phyloP scores from a whole-genome alignment of 2,113 vertebrate genomes.

The Zingel zingel region DNA sequence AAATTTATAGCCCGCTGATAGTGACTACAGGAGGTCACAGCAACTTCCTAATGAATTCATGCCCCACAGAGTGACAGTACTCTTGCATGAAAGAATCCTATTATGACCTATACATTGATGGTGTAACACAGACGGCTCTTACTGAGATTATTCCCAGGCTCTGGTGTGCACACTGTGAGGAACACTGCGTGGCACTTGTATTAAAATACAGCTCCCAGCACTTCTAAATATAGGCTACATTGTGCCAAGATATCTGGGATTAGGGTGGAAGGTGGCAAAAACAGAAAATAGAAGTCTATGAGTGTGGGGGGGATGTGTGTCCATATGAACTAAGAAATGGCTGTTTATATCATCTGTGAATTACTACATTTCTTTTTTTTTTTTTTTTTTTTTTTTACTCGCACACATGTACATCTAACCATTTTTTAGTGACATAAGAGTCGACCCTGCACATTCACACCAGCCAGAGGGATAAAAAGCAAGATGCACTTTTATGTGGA shows the following conservation, averaged over 20 bases:
- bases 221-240: conserved; percentile 53
- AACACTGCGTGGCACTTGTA: conserved; percentile 34
- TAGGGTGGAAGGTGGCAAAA: conserved; percentile 40
- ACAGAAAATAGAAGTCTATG: conserved; percentile 24
- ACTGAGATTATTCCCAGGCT: conserved; percentile 48
- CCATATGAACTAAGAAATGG: neutral
- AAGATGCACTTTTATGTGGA: conserved; percentile 4
- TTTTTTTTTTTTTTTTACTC: neutral
- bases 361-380: neutral
- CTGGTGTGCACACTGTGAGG: conserved; percentile 32
- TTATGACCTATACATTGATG: conserved; percentile 42
- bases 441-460: neutral
- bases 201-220: conserved; percentile 41
- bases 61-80: conserved; percentile 37
- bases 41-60: conserved; percentile 49
- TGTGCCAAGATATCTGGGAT: conserved; percentile 19
- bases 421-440: neutral
- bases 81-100: conserved; percentile 61
- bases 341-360: neutral
- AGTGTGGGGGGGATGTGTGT: conserved; percentile 1
- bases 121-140: conserved; percentile 39
- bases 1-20: conserved; percentile 15
- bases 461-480: neutral
- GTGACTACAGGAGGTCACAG: conserved; percentile 38
- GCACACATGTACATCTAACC: neutral